Base-by-base conservation (phyloP, 2,797 vertebrate species). In the Euphonia xanthogaster region DNA sequence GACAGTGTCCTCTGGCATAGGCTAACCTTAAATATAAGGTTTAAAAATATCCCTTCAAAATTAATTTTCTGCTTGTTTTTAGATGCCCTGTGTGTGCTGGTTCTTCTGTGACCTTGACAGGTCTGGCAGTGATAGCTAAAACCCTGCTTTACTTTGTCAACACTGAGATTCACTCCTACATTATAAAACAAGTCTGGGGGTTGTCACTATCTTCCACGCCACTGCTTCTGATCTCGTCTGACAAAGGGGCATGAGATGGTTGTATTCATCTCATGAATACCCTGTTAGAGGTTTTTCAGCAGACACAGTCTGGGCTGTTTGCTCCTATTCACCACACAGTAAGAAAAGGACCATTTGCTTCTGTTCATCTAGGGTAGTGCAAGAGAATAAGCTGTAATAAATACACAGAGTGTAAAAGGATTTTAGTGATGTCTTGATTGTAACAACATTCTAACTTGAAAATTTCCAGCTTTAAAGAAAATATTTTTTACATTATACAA, bases 231-330 rank as follows among this genome's bases (percentile, higher is more conserved):
- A 93, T 87, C 68, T 85, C 74, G 74, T 47, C 30, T 74, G 68
- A 96, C 94, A 95, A 97, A 94, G 57, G 24, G 74, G 71, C 90
- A 87, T 79, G 77, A 92, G 88, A 95, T 68, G 72, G 51, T 83
- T 80, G 42, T 53, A 80, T 96, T 96, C 86, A 85, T 91, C 84
- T 87, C 82, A 67, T 96, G 92, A 96, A 96, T 95, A 74, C 81
- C 50, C 77, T 77, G 86, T 74, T 71, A 76, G 79, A 58, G 53
- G 66, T 88, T 88, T 94, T 80, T 95, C 86, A 96, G 71, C 18
- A 14, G 82, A 71, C 80, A 90, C 71, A 45, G 71, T 39, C 92
- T 71, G 74, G 60, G 48, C 78, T 83, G 67, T 77, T 94, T 85
- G 65, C 65, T 89, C 63, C 95, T 86, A 76, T 94, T 96, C 88